phyloP scores from a whole-genome alignment of 2,888 invertebrate genomes.

The Dynastes maya region DNA sequence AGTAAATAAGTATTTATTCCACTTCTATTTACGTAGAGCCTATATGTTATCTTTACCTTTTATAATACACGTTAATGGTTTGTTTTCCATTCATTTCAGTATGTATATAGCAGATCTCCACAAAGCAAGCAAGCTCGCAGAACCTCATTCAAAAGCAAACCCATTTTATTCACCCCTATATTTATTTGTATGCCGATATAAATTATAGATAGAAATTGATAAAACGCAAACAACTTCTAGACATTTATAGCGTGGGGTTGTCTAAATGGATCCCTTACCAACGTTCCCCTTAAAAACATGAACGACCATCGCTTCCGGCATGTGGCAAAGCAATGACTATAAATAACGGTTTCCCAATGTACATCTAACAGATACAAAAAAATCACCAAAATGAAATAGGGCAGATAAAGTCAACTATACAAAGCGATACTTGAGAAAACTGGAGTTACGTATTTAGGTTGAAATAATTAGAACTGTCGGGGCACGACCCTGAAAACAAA shows the following conservation, averaged over 20 bases:
- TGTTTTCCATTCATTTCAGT: too few relatives aligned
- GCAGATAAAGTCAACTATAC: neutral
- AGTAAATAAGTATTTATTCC: too few relatives aligned
- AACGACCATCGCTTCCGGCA: constrained; percentile 33
- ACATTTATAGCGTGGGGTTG: constrained; percentile 28
- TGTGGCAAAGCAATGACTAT: constrained; percentile 30
- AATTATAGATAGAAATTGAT: constrained; percentile 7
- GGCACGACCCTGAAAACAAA: constrained; percentile 9
- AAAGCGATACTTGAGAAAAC: neutral
- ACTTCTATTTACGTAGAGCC: too few relatives aligned
- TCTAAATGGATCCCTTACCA: neutral
- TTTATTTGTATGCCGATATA: neutral
- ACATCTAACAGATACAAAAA: neutral
- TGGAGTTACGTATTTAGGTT: neutral
- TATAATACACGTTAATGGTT: too few relatives aligned
- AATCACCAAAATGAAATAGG: neutral
- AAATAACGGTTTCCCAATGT: constrained; percentile 9
- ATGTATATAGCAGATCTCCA: too few relatives aligned
- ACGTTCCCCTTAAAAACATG: constrained; percentile 18
- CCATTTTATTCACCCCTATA: neutral
- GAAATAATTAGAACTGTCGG: constrained; percentile 11
- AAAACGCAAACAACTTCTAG: neutral
- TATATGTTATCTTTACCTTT: too few relatives aligned
- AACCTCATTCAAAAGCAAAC: neutral
- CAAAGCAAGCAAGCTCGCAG: too few relatives aligned